Evolutionary conservation across 1,140 invertebrate genomes (phyloP).

Genomic region (Conus ventricosus): DNA sequence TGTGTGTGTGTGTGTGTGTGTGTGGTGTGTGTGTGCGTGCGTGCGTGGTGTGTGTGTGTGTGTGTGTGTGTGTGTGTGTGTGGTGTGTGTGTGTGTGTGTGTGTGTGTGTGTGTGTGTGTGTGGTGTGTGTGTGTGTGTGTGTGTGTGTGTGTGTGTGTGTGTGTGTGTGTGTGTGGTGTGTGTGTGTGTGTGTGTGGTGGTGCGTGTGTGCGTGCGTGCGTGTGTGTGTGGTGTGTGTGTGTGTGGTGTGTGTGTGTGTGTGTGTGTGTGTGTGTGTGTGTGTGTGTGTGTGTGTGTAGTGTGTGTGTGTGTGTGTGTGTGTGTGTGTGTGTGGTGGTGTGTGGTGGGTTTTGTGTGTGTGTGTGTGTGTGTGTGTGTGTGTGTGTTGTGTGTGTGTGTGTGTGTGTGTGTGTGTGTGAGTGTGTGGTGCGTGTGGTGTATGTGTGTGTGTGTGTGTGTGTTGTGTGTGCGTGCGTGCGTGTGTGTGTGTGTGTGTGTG

Average conservation of each 20-base stretch:
- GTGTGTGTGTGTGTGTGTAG: background rate
- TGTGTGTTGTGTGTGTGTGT: conserved; percentile 6
- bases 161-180: background rate
- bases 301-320: conserved; percentile 8
- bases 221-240: conserved; percentile 3
- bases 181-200: no score
- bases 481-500: background rate
- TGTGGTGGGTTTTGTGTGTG: no score
- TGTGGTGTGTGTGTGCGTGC: no score
- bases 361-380: background rate
- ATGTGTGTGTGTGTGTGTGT: conserved; percentile 1
- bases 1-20: background rate
- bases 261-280: conserved; percentile 8
- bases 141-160: conserved; percentile 7
- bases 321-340: conserved; percentile 13
- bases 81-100: conserved; percentile 4
- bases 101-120: background rate
- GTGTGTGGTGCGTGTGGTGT: conserved; percentile 1
- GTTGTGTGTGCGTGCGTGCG: no score
- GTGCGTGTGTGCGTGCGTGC: background rate
- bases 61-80: background rate
- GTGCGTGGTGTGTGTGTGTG: no score
- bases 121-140: background rate
- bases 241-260: background rate
- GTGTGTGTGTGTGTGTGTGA: background rate